phyloP scores from a whole-genome alignment of 2,797 vertebrate species.

The Lophotriccus pileatus region DNA sequence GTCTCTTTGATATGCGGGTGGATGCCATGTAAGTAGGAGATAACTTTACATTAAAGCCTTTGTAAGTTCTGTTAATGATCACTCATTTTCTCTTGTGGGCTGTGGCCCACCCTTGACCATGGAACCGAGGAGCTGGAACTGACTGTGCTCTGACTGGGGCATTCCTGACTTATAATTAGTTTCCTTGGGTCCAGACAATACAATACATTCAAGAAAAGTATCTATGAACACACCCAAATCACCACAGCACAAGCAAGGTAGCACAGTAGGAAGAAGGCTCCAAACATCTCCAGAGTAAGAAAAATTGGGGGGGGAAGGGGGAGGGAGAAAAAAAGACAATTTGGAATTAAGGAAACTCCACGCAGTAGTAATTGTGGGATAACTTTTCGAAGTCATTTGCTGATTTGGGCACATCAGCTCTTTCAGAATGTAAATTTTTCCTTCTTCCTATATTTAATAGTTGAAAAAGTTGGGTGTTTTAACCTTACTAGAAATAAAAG shows the following conservation, averaged over 20 bases:
- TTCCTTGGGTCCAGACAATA: not conserved
- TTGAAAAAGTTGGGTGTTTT: not conserved
- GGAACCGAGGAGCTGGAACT: not conserved
- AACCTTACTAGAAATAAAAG: not conserved
- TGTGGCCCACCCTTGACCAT: not conserved
- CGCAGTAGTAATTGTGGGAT: not conserved
- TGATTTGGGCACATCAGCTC: not conserved
- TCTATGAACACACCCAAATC: not conserved
- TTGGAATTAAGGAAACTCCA: not conserved
- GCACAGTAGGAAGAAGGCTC: not conserved
- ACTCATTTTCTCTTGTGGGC: not conserved
- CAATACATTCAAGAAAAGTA: not conserved
- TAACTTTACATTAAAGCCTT: not conserved
- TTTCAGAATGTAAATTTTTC: not conserved
- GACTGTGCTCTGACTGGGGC: not conserved
- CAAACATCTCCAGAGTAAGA: not conserved
- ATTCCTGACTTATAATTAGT: not conserved
- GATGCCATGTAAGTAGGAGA: not conserved
- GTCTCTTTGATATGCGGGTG: not conserved
- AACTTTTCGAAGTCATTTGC: not conserved
- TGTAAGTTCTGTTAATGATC: not conserved
- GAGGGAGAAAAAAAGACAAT: not conserved
- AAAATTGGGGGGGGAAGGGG: not conserved
- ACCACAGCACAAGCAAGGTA: not conserved
- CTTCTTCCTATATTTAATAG: not conserved